A percentile compares a stretch with the other conserved stretches of the same genome.
phyloP scores from a whole-genome alignment of 2,797 vertebrate species.

The Lates japonicus region DNA sequence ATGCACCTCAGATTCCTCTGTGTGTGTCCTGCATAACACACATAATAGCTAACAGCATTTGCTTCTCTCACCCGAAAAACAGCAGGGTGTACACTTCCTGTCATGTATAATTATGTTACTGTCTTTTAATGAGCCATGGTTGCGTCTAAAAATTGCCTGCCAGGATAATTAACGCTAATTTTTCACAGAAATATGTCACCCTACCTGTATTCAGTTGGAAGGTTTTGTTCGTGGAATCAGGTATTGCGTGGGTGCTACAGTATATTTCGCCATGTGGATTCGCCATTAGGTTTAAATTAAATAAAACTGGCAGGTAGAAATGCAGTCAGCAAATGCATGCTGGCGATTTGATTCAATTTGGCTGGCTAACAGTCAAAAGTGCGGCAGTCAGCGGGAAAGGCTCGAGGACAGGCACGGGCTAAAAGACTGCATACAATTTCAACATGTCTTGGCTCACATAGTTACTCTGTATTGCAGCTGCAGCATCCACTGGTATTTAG shows the following conservation, averaged over 20 bases:
- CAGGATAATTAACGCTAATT: neutral
- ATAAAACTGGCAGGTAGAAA: neutral
- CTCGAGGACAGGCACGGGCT: neutral
- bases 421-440: neutral
- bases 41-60: neutral
- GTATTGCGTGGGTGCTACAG: neutral
- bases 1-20: neutral
- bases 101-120: conserved; percentile 1
- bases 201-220: neutral
- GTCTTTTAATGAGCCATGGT: neutral
- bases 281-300: neutral
- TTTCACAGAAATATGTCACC: neutral
- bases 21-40: neutral
- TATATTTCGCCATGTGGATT: neutral
- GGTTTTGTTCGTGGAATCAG: neutral
- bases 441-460: neutral
- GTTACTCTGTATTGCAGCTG: neutral
- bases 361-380: neutral
- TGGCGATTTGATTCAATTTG: conserved; percentile 12
- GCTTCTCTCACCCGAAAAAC: neutral
- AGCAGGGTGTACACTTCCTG: neutral
- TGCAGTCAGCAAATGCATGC: neutral
- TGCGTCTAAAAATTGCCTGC: neutral
- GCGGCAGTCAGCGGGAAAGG: neutral
- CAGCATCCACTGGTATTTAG: neutral